Base-by-base conservation (phyloP, 2,797 vertebrate genomes). In the Nannoperca obscura region DNA sequence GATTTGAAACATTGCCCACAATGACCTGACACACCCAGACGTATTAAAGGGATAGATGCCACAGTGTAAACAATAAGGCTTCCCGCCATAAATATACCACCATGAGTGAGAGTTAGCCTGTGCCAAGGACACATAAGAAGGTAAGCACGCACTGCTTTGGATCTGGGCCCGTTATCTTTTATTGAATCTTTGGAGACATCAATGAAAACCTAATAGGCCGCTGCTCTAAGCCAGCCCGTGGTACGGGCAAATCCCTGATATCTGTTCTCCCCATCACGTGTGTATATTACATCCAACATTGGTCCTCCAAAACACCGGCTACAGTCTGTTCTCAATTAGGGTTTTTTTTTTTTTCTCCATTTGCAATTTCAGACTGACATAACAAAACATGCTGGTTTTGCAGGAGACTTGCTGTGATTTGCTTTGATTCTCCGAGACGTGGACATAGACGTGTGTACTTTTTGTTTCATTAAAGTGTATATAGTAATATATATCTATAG, bases 181-280 rank as follows among this genome's bases (percentile, higher is more conserved):
- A 83, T 82, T 88, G 76, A 89, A 83, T 90, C 80, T 74, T 73
- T 69, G 52, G 78, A 81, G 75, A 84, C 84, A 81, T 89, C 72
- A 79, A 80, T 85, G 81, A 69, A 85, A 89, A 82, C 63, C 60
- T 74, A 88, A 86, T 82, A 47, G 83, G 71, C 78, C 85, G 82
- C 69, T 76, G 74, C 69, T 76, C 72, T 73, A 65, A 81, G 74
- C 58, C 78, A 66, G 63, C 65, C 55, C 63, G 63, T 80, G 71
- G 30, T 60, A 75, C 4, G 50, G 52, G 14, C 64, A 79, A 84
- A 89, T 86, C 82, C 64, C 69, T 63, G 42, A 63, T 87, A 87
- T 86, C 74, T 69, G 36, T 2, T 68, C 78, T 83, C 74, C 78
- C 36, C 59, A 81, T 90, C 64, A 74, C 12, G 24, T 67, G 62